phyloP scores from a whole-genome alignment of 2,888 invertebrate genomes.

The Luffia ferchaultella region DNA sequence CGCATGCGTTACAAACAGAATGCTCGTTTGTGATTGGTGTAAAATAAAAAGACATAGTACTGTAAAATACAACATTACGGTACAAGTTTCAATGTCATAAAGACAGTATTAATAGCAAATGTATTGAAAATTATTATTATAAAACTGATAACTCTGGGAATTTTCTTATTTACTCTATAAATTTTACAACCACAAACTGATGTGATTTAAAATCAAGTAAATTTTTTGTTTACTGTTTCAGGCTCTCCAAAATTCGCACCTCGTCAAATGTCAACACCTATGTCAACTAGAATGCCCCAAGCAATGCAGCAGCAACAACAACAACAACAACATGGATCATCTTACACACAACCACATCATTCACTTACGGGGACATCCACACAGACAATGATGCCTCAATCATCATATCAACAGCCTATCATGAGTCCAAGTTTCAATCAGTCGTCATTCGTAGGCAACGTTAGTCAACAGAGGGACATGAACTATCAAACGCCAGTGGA shows the following conservation, averaged over 20 bases:
- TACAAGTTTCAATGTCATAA: too few relatives aligned
- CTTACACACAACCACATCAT: constrained; percentile 34
- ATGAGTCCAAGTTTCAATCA: constrained; percentile 47
- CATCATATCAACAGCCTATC: constrained; percentile 39
- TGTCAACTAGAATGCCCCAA: constrained; percentile 30
- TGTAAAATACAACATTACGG: too few relatives aligned
- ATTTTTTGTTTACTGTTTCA: constrained; percentile 15
- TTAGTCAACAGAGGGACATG: constrained; percentile 42
- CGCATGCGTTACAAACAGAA: too few relatives aligned
- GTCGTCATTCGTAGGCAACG: constrained; percentile 39
- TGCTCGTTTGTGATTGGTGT: too few relatives aligned
- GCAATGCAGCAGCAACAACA: constrained; percentile 36
- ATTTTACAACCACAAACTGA: too few relatives aligned
- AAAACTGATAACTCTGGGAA: too few relatives aligned
- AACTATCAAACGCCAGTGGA: constrained; percentile 50
- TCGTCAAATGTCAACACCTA: constrained; percentile 57
- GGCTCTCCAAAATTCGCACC: constrained; percentile 57
- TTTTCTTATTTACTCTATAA: too few relatives aligned
- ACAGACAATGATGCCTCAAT: constrained; percentile 36
- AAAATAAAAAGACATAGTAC: too few relatives aligned
- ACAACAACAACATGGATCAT: not conserved
- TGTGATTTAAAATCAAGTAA: too few relatives aligned
- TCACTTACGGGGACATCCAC: constrained; percentile 36
- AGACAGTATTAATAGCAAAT: too few relatives aligned
- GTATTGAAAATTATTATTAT: too few relatives aligned